These are phyloP conservation scores for Dexiosoma caninum DNA, from an alignment of 2,888 invertebrate genomes.

Conservation along the genomic window DNA sequence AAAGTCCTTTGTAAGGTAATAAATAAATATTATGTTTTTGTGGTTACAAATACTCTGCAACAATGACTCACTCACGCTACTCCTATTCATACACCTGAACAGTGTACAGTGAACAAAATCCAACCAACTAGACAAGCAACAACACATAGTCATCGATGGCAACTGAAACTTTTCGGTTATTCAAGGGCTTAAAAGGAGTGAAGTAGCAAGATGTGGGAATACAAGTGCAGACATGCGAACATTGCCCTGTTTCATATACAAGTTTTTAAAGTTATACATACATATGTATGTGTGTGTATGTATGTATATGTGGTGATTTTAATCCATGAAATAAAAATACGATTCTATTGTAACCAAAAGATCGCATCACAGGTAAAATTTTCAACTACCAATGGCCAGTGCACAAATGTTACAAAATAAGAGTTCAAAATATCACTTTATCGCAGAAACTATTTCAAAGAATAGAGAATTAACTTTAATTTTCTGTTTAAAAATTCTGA, in stretches of 20 bases:
- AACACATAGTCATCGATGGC: neutral
- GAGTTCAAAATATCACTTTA: neutral
- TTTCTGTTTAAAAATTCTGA: no score
- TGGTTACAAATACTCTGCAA: constrained; percentile 65
- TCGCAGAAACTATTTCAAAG: no score
- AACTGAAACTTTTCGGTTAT: neutral
- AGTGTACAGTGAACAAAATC: neutral
- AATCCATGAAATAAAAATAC: neutral
- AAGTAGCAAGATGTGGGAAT: no score
- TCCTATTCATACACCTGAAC: neutral
- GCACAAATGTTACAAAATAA: neutral
- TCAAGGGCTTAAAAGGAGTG: neutral
- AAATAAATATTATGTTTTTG: constrained; percentile 76
- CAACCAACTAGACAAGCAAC: neutral
- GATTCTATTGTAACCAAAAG: no score
- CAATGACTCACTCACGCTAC: neutral
- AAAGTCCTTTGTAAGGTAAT: constrained; percentile 77
- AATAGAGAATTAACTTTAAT: no score
- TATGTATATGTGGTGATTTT: neutral
- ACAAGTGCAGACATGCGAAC: neutral
- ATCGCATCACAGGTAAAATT: no score
- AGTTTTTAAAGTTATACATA: no score
- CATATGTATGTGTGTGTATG: no score
- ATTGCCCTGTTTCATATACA: neutral
- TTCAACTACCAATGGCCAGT: no score